Evolutionary conservation across 2,888 invertebrate species (phyloP), one percentile per base, ranked within the genome.

Genomic region (Hydrotaea cyrtoneurina): DNA sequence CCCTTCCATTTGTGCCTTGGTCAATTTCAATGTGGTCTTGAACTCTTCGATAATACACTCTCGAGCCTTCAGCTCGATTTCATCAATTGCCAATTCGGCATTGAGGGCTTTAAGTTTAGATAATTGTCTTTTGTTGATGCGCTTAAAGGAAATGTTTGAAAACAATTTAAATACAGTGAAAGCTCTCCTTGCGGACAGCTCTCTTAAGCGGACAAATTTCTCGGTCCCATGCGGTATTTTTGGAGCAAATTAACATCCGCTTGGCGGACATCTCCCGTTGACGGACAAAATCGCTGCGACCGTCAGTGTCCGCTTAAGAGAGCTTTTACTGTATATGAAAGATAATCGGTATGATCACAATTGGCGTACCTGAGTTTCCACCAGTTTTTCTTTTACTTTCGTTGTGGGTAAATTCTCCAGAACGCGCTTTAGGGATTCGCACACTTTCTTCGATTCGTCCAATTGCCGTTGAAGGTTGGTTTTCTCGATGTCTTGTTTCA

Each of bases 31-130:
- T 0, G 85, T 86, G 10, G 85, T 82, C 82, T 91, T 89, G 43
- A 90, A 89, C 17, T 90, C 88, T 0, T 89, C 87, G 21, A 92
- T 90, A 26, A 89, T 88, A 36, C 89, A 88, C 21, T 93, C 91
- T 1, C 90, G 90, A 0, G 90, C 86, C 64, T 91, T 88, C 7
- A 91, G 66, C 75, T 93, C 93, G 8, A 91, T 90, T 71, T 91
- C 90, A 73, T 90, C 91, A 43, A 91, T 89, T 55, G 88, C 89
- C 55, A 92, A 82, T 86, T 93, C 92, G 0, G 92, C 92, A 15
- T 88, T 86, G 21, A 92, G 82, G 4, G 90, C 91, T 55, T 90
- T 90, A 0, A 92, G 62, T 71, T 90, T 90, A 36, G 90, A 90
- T 0, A 87, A 86, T 50, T 90, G 90, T 0, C 82, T 82, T 2